phyloP scores from a whole-genome alignment of 1,140 invertebrate genomes.

The Triops longicaudatus region DNA sequence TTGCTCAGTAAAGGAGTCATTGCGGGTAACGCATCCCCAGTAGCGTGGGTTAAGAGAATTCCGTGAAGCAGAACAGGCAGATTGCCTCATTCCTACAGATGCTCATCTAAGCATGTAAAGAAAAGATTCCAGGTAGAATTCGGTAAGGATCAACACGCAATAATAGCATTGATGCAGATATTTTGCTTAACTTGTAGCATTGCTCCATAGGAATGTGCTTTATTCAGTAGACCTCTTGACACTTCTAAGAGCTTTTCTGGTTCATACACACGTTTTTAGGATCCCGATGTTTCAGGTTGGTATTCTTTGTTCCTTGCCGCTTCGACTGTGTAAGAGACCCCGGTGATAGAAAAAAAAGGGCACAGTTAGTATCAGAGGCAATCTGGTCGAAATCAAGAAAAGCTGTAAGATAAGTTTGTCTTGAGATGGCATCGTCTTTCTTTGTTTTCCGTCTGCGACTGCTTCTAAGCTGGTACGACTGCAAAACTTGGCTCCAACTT shows the following conservation, averaged over 20 bases:
- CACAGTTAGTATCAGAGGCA: not conserved
- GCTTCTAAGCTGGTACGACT: not conserved
- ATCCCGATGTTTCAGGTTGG: not conserved
- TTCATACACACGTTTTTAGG: not conserved
- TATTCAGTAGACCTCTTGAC: not conserved
- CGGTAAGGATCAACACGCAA: not conserved
- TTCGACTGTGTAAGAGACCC: too few species aligned
- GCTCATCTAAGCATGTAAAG: too few species aligned
- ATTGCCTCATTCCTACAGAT: too few species aligned
- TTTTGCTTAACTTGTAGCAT: not conserved
- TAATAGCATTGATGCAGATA: not conserved
- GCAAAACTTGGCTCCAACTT: not conserved
- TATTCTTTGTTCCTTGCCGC: not conserved
- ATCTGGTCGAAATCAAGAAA: not conserved
- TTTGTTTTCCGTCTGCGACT: not conserved
- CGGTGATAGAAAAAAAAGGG: not conserved
- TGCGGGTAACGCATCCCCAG: too few species aligned
- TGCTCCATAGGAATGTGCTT: not conserved
- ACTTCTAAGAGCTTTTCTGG: not conserved
- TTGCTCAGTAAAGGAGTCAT: too few species aligned
- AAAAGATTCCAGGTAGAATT: not conserved
- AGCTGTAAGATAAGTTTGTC: conserved; percentile 12
- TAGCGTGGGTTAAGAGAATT: too few species aligned
- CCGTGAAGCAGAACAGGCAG: too few species aligned
- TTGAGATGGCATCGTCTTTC: not conserved